Base-by-base conservation (phyloP, 2,113 vertebrate species). In the Octodon degus region DNA sequence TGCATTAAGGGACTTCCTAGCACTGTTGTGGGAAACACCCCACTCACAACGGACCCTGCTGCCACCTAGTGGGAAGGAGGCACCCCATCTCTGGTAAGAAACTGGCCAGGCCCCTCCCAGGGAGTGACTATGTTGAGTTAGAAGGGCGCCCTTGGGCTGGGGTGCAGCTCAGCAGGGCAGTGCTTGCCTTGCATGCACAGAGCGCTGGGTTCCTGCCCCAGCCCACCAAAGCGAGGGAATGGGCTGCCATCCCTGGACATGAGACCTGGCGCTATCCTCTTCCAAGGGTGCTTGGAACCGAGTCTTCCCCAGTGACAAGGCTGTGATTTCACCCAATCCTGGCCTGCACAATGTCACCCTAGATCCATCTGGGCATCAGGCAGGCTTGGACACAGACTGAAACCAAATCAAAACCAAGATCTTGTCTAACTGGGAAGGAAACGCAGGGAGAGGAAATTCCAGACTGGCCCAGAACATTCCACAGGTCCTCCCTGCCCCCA, bases 21-120 rank as follows among this genome's bases (percentile, higher is more conserved):
- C 0, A 32, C 30, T 63, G 60, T 37, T 40, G 55, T 30, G 5
- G 34, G 83, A 17, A 85, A 91, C 80, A 27, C 32, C 32, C 76
- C 53, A 43, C 53, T 62, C 43, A 24, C 34, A 7, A 37, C 24
- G 1, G 40, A 14, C 13, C 30, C 17, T 0, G 94, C 95, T 86
- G 94, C 81, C 95, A 89, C 89, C 93, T 86, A 8, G 53, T 76
- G 95, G 86, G 25, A n/a, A 40, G 27, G 0, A 22, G 79, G 34
- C 24, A 63, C 63, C 34, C 80, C 24, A 0, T 30, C 43, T 65
- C 43, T 7, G 1, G 43, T 2, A 47, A 92, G 68, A 77, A 88
- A 20, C 24, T 1, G 19, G 17, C 20, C 1, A 3, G 13, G 27
- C 65, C 27, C n/a, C 47, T 17, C 13, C 9, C 13, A 9, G 50